Percentiles rank a stretch among this genome's conserved stretches.
phyloP scores from a whole-genome alignment of 2,113 vertebrate genomes.

The Myocastor coypus region DNA sequence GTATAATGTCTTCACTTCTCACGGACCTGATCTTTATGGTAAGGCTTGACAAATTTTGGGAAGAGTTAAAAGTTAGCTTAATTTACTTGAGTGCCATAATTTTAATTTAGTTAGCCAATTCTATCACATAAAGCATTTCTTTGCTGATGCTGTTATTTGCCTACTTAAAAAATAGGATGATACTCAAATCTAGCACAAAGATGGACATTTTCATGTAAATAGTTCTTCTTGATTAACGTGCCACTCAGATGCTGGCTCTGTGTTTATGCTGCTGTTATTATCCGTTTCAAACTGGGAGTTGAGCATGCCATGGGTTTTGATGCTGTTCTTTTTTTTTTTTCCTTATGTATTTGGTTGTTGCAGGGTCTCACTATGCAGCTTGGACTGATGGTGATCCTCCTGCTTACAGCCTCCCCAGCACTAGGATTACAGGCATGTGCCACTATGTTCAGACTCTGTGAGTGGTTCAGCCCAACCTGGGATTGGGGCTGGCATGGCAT shows the following conservation, averaged over 20 bases:
- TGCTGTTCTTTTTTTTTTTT: not conserved
- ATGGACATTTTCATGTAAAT: not conserved
- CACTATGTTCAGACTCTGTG: no score
- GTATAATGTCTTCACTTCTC: conserved; percentile 97
- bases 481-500: no score
- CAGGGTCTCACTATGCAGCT: no score
- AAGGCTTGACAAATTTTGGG: conserved; percentile 61
- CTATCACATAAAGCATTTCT: conserved; percentile 23
- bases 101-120: conserved; percentile 20
- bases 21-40: conserved; percentile 98
- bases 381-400: no score
- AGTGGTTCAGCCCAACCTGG: no score
- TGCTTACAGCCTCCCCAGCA: no score
- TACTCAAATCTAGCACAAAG: not conserved
- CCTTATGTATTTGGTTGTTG: no score
- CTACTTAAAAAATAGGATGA: not conserved
- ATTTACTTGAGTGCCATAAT: not conserved
- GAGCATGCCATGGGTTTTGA: not conserved
- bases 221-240: not conserved
- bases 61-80: not conserved
- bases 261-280: not conserved
- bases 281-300: not conserved
- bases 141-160: not conserved
- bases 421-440: no score
- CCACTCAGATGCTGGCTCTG: not conserved